Evolutionary conservation across 1,140 invertebrate genomes (phyloP).

Genomic region (Xylocopa sonorina): DNA sequence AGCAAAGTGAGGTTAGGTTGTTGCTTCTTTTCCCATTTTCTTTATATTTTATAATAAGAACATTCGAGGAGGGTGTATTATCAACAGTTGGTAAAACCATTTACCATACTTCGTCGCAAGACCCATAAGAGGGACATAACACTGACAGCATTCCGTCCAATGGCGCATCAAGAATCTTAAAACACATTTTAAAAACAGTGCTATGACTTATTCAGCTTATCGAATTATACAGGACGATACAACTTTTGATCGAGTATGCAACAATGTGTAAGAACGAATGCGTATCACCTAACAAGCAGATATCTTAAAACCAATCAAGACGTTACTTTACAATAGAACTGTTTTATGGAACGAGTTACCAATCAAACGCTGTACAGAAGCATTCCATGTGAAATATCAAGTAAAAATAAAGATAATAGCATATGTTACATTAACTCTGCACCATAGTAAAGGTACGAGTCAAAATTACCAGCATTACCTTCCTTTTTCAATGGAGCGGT

Average conservation of each 20-base stretch:
- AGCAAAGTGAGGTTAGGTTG: slow-evolving; percentile 27
- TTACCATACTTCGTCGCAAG: neutral
- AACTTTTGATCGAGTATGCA: too few relatives aligned
- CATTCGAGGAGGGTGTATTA: neutral
- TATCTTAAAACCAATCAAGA: neutral
- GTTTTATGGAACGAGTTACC: too few relatives aligned
- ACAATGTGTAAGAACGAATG: neutral
- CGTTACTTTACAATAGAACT: too few relatives aligned
- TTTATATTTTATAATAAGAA: neutral
- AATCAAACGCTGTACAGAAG: too few relatives aligned
- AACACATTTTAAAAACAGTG: neutral
- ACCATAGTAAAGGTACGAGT: neutral
- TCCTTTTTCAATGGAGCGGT: too few relatives aligned
- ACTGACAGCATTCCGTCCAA: too few relatives aligned
- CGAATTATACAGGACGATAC: too few relatives aligned
- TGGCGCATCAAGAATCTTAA: too few relatives aligned
- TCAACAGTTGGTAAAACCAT: neutral
- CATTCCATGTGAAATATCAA: neutral
- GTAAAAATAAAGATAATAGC: too few relatives aligned
- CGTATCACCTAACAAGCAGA: neutral
- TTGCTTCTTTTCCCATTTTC: neutral
- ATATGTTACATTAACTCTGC: neutral
- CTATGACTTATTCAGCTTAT: neutral
- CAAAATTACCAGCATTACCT: neutral
- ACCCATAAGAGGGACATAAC: too few relatives aligned